Conservation (phyloP, 1,140 invertebrate genomes). For the Papilio xuthus region DNA sequence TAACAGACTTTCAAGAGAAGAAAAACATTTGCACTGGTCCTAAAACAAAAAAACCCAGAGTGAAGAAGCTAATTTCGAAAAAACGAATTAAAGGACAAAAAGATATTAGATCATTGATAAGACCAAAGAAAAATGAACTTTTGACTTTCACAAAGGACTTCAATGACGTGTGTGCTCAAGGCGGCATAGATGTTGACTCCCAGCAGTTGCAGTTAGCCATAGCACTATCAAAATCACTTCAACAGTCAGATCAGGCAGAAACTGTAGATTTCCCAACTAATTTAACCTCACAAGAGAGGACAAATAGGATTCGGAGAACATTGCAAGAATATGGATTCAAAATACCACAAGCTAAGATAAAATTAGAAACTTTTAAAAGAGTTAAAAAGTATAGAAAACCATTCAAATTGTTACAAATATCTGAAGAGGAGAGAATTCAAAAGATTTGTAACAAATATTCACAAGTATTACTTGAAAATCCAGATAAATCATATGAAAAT, state of each 20-base stretch:
- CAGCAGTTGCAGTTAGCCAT: slow-evolving; percentile 82
- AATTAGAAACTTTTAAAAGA: slow-evolving; percentile 48
- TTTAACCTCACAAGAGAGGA: slow-evolving; percentile 59
- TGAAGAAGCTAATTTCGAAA: slow-evolving; percentile 45
- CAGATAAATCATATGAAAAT: slow-evolving; percentile 42
- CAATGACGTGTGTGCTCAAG: slow-evolving; percentile 66
- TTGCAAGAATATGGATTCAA: slow-evolving; percentile 75
- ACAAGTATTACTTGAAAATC: slow-evolving; percentile 63
- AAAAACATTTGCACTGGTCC: slow-evolving; percentile 55
- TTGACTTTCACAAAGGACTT: slow-evolving; percentile 69
- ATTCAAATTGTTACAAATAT: slow-evolving; percentile 61
- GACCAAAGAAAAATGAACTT: slow-evolving; percentile 69
- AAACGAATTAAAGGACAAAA: slow-evolving; percentile 65
- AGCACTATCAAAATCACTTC: slow-evolving; percentile 81
- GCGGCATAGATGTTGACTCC: slow-evolving; percentile 78
- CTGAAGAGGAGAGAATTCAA: slow-evolving; percentile 63
- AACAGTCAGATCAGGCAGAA: slow-evolving; percentile 49
- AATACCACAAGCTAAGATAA: slow-evolving; percentile 58
- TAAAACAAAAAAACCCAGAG: slow-evolving; percentile 51
- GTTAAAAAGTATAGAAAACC: slow-evolving; percentile 54
- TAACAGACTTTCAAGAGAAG: slow-evolving; percentile 63
- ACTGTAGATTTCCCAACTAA: slow-evolving; percentile 42
- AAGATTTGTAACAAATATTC: slow-evolving; percentile 66
- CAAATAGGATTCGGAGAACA: slow-evolving; percentile 63
- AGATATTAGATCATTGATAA: slow-evolving; percentile 68